A percentile compares a stretch with the other conserved stretches of the same genome.
These are phyloP conservation scores for Axis porcinus DNA, from an alignment of 2,113 vertebrate species.

Conservation along the genomic window DNA sequence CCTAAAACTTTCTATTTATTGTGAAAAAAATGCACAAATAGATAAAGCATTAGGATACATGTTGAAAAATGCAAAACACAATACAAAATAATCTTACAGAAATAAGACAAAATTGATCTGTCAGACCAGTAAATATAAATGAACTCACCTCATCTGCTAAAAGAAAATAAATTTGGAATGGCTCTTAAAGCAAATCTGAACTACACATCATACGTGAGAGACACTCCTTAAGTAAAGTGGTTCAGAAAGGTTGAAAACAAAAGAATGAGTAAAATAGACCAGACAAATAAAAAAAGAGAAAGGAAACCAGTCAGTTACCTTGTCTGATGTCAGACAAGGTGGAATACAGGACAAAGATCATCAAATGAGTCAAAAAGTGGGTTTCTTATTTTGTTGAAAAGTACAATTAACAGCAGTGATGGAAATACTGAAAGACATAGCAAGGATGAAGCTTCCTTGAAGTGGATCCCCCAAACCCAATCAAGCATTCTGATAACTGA, in stretches of 20 bases:
- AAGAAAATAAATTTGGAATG: background rate
- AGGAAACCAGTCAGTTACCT: background rate
- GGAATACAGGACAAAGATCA: background rate
- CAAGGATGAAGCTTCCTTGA: background rate
- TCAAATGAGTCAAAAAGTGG: background rate
- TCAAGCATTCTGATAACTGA: background rate
- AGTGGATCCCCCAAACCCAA: background rate
- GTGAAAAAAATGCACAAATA: background rate
- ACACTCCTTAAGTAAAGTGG: background rate
- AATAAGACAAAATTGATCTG: background rate
- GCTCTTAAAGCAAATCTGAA: background rate
- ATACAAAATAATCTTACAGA: background rate
- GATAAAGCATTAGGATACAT: background rate
- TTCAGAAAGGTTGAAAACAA: background rate
- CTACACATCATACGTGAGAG: background rate
- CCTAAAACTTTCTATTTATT: background rate
- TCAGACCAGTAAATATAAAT: background rate
- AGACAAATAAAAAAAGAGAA: background rate
- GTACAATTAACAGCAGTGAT: background rate
- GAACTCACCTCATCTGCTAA: background rate
- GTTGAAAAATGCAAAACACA: background rate
- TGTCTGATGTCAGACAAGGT: background rate
- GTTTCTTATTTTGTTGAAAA: background rate
- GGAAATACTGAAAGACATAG: background rate
- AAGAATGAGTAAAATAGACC: background rate